phyloP scores from a whole-genome alignment of 2,797 vertebrate species.

The Rhinella marina region DNA sequence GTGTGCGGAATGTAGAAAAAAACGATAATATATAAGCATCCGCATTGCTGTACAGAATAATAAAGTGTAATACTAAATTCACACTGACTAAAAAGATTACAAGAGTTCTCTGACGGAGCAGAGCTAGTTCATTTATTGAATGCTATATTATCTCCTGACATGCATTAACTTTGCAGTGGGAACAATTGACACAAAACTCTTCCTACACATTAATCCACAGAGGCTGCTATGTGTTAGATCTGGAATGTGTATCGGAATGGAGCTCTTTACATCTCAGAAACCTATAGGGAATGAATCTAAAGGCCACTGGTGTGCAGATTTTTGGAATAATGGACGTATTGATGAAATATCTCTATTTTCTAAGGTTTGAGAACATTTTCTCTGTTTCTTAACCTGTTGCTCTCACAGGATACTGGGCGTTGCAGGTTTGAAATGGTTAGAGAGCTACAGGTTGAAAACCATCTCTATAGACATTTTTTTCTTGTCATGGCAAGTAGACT shows the following conservation, averaged over 20 bases:
- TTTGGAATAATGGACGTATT: neutral
- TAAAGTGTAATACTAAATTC: slow-evolving; percentile 22
- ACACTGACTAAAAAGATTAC: slow-evolving; percentile 29
- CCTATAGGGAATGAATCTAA: neutral
- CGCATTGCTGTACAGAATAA: slow-evolving; percentile 25
- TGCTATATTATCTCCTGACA: slow-evolving; percentile 32
- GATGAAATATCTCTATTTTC: neutral
- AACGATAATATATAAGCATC: slow-evolving; percentile 14
- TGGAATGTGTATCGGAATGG: neutral
- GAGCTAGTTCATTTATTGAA: slow-evolving; percentile 21
- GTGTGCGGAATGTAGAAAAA: slow-evolving; percentile 21
- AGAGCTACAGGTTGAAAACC: too few species aligned
- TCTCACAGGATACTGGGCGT: too few species aligned
- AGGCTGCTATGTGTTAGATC: neutral
- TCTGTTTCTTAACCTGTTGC: too few species aligned
- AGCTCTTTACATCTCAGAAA: slow-evolving; percentile 9
- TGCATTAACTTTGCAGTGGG: slow-evolving; percentile 11
- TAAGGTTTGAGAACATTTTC: neutral
- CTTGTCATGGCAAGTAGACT: too few species aligned
- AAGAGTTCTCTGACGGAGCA: neutral
- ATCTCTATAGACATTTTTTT: too few species aligned
- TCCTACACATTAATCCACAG: slow-evolving; percentile 6
- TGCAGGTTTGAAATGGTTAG: too few species aligned
- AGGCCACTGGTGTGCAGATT: neutral
- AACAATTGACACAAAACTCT: slow-evolving; percentile 30